A percentile compares a stretch with the other conserved stretches of the same genome.
phyloP scores from a whole-genome alignment of 2,888 invertebrate genomes.

The Oscheius myriophilus region DNA sequence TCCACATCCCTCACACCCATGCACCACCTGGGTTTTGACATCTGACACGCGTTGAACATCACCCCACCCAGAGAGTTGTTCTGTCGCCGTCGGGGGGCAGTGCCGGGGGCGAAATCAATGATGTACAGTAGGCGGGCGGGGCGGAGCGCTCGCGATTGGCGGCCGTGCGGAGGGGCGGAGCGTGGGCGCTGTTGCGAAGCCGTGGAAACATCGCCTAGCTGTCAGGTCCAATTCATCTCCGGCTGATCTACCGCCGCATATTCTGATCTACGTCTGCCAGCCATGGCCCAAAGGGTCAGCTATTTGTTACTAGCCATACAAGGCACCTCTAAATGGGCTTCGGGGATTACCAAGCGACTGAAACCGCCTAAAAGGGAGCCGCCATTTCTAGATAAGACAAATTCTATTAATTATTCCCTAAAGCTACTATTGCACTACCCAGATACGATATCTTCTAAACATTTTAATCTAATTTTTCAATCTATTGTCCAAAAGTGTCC shows the following conservation, averaged over 20 bases:
- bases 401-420: too few relatives aligned
- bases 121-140: conserved; percentile 30
- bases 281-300: conserved; percentile 31
- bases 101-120: conserved; percentile 33
- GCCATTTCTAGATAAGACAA: too few relatives aligned
- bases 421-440: too few relatives aligned
- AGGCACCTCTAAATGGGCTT: too few relatives aligned
- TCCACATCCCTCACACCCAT: background rate
- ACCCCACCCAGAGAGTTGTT: conserved; percentile 16
- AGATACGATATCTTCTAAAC: too few relatives aligned
- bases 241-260: conserved; percentile 27
- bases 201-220: conserved; percentile 33
- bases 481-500: too few relatives aligned
- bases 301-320: background rate
- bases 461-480: too few relatives aligned
- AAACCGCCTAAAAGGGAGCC: too few relatives aligned
- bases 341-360: too few relatives aligned
- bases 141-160: conserved; percentile 28
- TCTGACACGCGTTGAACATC: conserved; percentile 11
- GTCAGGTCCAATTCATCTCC: conserved; percentile 34
- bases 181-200: conserved; percentile 30
- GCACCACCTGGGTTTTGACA: background rate
- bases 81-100: conserved; percentile 23
- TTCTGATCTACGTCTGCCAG: conserved; percentile 26
- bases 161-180: conserved; percentile 27